Percentiles rank a stretch among this genome's conserved stretches.
Evolutionary conservation across 2,888 invertebrate species (phyloP).

Genomic region (Pollenia angustigena): DNA sequence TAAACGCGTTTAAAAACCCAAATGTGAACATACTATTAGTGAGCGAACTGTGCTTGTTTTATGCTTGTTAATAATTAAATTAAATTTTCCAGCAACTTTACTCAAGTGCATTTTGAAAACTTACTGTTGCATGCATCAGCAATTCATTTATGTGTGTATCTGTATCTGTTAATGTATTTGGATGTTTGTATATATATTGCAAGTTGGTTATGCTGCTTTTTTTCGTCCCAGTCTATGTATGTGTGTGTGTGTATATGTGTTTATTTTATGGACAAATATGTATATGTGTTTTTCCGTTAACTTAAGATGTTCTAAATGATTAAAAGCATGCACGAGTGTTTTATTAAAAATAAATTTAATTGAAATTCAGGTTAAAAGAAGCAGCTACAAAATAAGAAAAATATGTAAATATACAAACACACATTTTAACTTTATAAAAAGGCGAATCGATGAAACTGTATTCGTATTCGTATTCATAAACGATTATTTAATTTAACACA

Average conservation of each 20-base stretch:
- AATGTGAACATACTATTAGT: too few species aligned
- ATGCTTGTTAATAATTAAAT: slow-evolving; percentile 73
- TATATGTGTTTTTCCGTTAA: slow-evolving; percentile 57
- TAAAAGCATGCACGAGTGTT: slow-evolving; percentile 27
- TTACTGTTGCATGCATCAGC: slow-evolving; percentile 68
- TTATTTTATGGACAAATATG: slow-evolving; percentile 12
- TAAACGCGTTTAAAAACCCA: too few species aligned
- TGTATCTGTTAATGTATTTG: too few species aligned
- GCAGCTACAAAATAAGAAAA: not conserved
- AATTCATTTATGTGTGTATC: slow-evolving; percentile 20
- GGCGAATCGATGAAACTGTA: not conserved
- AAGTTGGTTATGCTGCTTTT: too few species aligned
- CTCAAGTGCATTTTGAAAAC: slow-evolving; percentile 58
- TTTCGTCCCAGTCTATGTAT: too few species aligned
- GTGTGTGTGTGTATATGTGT: not conserved
- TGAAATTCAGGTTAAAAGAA: slow-evolving; percentile 25
- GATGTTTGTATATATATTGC: too few species aligned
- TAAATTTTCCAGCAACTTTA: slow-evolving; percentile 68
- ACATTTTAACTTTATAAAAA: not conserved
- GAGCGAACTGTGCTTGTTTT: slow-evolving; percentile 65
- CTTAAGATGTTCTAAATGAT: slow-evolving; percentile 58
- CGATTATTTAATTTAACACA: too few species aligned
- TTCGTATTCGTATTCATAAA: not conserved
- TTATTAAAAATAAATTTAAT: slow-evolving; percentile 50
- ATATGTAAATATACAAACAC: too few species aligned